phyloP scores from a whole-genome alignment of 2,888 invertebrate genomes.

The Resseliella maxima region DNA sequence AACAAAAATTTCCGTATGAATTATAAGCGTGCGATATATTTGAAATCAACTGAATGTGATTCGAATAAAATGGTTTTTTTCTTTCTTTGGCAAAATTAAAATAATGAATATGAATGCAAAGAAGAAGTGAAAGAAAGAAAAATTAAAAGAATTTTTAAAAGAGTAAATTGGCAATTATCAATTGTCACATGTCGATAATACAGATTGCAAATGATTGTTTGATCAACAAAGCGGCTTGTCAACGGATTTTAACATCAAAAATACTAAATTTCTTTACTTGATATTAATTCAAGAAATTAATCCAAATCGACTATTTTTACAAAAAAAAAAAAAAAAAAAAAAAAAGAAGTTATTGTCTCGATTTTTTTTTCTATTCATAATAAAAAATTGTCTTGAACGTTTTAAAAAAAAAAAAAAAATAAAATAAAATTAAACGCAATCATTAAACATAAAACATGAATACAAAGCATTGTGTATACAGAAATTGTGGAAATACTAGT shows the following conservation, averaged over 20 bases:
- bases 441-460: not conserved
- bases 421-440: not conserved
- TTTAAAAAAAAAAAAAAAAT: not conserved
- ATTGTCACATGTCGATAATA: constrained; percentile 8
- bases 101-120: not conserved
- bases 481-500: not conserved
- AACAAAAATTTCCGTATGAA: too few relatives aligned
- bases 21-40: too few relatives aligned
- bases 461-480: constrained; percentile 22
- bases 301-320: too few relatives aligned
- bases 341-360: too few relatives aligned
- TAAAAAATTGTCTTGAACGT: too few relatives aligned
- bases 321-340: not conserved
- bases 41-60: too few relatives aligned
- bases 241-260: constrained; percentile 19
- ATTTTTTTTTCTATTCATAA: too few relatives aligned
- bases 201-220: not conserved
- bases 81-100: too few relatives aligned
- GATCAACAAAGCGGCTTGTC: constrained; percentile 25
- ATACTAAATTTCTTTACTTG: not conserved
- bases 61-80: too few relatives aligned
- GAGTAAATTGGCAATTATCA: not conserved
- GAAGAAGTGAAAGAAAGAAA: too few relatives aligned
- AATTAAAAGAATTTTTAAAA: too few relatives aligned
- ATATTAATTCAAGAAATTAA: not conserved